phyloP scores from a whole-genome alignment of 2,113 vertebrate genomes.

The Anhinga anhinga region DNA sequence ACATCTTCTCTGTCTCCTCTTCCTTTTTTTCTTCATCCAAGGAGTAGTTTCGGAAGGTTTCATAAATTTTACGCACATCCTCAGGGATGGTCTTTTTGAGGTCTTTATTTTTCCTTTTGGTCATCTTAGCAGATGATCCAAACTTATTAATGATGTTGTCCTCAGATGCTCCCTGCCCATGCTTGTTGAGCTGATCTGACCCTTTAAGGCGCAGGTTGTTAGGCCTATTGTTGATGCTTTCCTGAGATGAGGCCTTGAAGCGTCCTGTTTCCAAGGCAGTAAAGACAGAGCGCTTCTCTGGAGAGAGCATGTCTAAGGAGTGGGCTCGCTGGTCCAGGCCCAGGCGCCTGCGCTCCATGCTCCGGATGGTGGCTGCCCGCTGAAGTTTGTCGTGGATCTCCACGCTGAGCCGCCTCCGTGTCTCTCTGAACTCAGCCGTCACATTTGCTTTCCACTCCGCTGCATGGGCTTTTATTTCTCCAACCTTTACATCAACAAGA shows the following conservation, averaged over 20 bases:
- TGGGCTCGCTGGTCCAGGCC: constrained; percentile 94
- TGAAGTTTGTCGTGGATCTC: constrained; percentile 98
- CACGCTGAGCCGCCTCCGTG: constrained; percentile 88
- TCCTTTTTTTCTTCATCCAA: constrained; percentile 82
- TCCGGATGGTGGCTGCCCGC: constrained; percentile 93
- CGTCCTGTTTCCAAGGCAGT: constrained; percentile 87
- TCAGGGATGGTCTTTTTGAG: constrained; percentile 86
- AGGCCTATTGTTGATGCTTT: constrained; percentile 93
- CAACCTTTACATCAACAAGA: constrained; percentile 78
- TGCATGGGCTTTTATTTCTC: constrained; percentile 93
- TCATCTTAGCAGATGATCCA: constrained; percentile 85
- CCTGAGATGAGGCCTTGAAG: constrained; percentile 94
- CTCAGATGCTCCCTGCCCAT: constrained; percentile 85
- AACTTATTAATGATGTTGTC: constrained; percentile 96
- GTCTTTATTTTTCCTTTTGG: constrained; percentile 90
- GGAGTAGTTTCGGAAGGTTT: constrained; percentile 82
- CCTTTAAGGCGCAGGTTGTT: constrained; percentile 91
- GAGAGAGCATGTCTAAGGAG: constrained; percentile 95
- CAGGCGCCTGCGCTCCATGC: constrained; percentile 94
- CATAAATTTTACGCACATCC: constrained; percentile 83
- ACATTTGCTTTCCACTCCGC: constrained; percentile 98
- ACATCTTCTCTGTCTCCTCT: constrained; percentile 77
- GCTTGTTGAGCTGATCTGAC: constrained; percentile 81
- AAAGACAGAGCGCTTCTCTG: constrained; percentile 92
- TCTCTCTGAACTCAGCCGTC: constrained; percentile 94